Evolutionary conservation across 2,797 vertebrate genomes (phyloP), one percentile per base, ranked within the genome.

Genomic region (Diglossa cyanea): DNA sequence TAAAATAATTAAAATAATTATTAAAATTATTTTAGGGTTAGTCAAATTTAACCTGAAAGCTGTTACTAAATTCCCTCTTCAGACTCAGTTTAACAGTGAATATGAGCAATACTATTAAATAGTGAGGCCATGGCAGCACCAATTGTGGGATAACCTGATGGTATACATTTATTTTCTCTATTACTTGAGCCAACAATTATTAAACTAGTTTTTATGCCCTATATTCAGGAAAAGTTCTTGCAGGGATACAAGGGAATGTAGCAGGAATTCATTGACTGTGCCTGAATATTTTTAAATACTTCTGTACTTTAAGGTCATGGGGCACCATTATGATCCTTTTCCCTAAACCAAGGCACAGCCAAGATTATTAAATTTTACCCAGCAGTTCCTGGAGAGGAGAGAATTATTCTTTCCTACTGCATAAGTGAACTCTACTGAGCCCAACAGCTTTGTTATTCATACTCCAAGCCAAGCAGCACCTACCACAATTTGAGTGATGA

Each of bases 401-500:
- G 84, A 91, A 94, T 96, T 91, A 93, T 77, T 88, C 81, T 93
- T 23, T 44, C 47, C 84, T 83, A 2, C 78, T 90, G 94, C 81
- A 94, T 94, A 96, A 96, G 89, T 91, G 92, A 97, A 90, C 75
- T 94, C 81, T 42, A 12, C 75, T 11, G 66, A 95, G 87, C 84
- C 62, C 47, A 83, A 87, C 47, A 92, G 53, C 92, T 96, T 96
- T 91, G 89, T 92, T 96, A 96, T 95, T 95, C 94, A 89, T 45
- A 75, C 94, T 77, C 75, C n/a, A 92, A 92, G 88, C 91, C 84
- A 95, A 93, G 88, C 89, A 91, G 95, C 90, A 95, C 94, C 90
- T 94, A 95, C 86, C 84, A 95, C 90, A 94, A 94, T 96, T 85
- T 92, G 86, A 95, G 74, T 96, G 94, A 96, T 95, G 86, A 95